Percentiles rank a stretch among this genome's conserved stretches.
phyloP scores from a whole-genome alignment of 2,113 vertebrate genomes.

The Fulmarus glacialis region DNA sequence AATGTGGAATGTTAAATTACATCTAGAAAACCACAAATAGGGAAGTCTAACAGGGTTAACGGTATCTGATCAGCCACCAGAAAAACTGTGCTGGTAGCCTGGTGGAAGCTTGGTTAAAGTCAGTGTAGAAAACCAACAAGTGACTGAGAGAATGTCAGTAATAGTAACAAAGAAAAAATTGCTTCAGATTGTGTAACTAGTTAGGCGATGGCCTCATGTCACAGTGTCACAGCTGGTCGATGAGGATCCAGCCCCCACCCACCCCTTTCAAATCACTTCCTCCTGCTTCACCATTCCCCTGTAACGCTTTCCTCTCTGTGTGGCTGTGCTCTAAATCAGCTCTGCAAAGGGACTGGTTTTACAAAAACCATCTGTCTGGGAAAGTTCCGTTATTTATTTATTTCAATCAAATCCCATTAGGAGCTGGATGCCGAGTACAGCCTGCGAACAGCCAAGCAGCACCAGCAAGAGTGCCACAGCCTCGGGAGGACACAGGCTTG shows the following conservation, averaged over 20 bases:
- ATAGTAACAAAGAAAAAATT: background rate
- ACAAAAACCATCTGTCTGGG: background rate
- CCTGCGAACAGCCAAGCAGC: background rate
- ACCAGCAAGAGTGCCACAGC: accelerated
- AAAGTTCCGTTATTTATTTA: background rate
- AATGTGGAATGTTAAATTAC: background rate
- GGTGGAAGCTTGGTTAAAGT: background rate
- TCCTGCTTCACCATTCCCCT: accelerated
- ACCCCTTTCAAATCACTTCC: background rate
- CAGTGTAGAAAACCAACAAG: background rate
- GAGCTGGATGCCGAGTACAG: background rate
- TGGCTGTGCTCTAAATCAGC: background rate
- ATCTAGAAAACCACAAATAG: background rate
- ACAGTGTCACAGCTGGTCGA: background rate
- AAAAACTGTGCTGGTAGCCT: background rate
- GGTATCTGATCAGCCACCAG: background rate
- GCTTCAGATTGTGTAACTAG: background rate
- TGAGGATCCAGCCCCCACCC: background rate
- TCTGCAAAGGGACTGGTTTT: background rate
- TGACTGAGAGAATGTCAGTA: background rate
- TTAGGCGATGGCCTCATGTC: background rate
- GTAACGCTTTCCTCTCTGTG: too few species aligned
- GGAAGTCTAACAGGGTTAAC: background rate
- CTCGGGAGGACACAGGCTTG: background rate
- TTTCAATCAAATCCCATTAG: background rate